A percentile compares a stretch with the other conserved stretches of the same genome.
Conservation (phyloP, 2,888 invertebrate genomes). For the Orthosia gothica region DNA sequence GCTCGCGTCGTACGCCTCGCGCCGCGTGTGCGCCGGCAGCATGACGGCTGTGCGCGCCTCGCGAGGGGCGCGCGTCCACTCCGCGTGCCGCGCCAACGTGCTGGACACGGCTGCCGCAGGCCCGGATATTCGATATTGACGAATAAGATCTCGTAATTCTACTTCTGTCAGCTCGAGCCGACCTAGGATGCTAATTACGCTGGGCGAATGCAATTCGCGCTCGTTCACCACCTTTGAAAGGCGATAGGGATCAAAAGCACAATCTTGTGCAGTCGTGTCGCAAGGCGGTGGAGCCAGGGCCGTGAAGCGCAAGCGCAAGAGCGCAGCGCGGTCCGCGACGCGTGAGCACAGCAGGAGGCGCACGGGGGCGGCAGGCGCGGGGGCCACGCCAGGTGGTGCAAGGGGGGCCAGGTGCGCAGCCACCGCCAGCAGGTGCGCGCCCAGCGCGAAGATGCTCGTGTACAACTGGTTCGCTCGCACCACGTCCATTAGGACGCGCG, state of each 20-base stretch:
- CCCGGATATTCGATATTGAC: conserved; percentile 60
- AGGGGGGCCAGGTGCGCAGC: conserved; percentile 57
- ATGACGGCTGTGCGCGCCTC: conserved; percentile 75
- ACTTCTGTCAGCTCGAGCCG: conserved; percentile 71
- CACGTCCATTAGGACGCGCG: conserved; percentile 68
- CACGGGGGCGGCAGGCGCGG: conserved; percentile 41
- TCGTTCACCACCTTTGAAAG: conserved; percentile 80
- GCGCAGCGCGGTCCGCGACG: conserved; percentile 63
- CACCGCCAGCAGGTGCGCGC: conserved; percentile 59
- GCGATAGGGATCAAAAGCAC: conserved; percentile 84
- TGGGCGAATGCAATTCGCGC: conserved; percentile 75
- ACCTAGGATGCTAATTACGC: conserved; percentile 76
- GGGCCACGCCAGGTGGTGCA: conserved; percentile 9
- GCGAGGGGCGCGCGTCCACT: conserved; percentile 66
- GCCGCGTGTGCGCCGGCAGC: conserved; percentile 66
- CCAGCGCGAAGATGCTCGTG: conserved; percentile 67
- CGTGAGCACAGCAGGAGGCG: conserved; percentile 74
- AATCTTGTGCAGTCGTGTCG: conserved; percentile 62
- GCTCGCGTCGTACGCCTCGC: conserved; percentile 73
- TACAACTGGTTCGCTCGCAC: conserved; percentile 69
- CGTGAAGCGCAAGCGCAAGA: conserved; percentile 9
- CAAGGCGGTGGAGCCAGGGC: conserved; percentile 78
- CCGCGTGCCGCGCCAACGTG: conserved; percentile 65
- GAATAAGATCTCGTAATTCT: conserved; percentile 72
- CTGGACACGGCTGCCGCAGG: conserved; percentile 68